Conservation (phyloP, 2,888 invertebrate species). For the Drosophila anceps region DNA sequence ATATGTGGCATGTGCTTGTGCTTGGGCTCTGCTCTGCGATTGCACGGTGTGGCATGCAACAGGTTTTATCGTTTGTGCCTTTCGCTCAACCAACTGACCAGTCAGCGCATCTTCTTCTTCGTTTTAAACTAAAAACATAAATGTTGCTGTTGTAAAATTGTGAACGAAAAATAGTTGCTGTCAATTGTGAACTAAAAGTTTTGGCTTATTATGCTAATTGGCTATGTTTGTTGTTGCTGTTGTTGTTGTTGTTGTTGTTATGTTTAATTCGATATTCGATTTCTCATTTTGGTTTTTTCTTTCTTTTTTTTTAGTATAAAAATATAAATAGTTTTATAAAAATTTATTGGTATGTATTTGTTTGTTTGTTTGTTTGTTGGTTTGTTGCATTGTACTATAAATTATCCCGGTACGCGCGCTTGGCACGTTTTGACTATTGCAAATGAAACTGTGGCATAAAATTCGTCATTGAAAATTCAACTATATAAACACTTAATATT, state of each 20-base stretch:
- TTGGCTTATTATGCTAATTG: slow-evolving; percentile 77
- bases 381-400: slow-evolving; percentile 85
- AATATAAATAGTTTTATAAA: slow-evolving; percentile 83
- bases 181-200: slow-evolving; percentile 57
- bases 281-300: slow-evolving; percentile 36
- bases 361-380: slow-evolving; percentile 62
- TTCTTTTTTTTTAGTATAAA: slow-evolving; percentile 82
- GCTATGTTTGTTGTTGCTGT: slow-evolving; percentile 63
- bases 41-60: slow-evolving; percentile 21
- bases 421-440: slow-evolving; percentile 84
- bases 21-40: slow-evolving; percentile 2
- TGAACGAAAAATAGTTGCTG: slow-evolving; percentile 48
- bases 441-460: slow-evolving; percentile 84
- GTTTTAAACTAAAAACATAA: slow-evolving; percentile 63
- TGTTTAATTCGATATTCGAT: slow-evolving; percentile 44
- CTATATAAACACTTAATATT: slow-evolving; percentile 72
- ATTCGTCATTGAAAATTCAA: slow-evolving; percentile 65
- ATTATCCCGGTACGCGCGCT: slow-evolving; percentile 85
- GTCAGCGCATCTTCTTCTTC: slow-evolving; percentile 26
- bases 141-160: slow-evolving; percentile 72
- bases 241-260: slow-evolving; percentile 17
- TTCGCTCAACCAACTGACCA: slow-evolving; percentile 22
- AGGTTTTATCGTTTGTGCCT: not conserved
- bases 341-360: slow-evolving; percentile 73
- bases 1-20: slow-evolving; percentile 50